These are phyloP conservation scores for Pangasianodon gigas DNA, from an alignment of 2,113 vertebrate genomes.

Conservation along the genomic window DNA sequence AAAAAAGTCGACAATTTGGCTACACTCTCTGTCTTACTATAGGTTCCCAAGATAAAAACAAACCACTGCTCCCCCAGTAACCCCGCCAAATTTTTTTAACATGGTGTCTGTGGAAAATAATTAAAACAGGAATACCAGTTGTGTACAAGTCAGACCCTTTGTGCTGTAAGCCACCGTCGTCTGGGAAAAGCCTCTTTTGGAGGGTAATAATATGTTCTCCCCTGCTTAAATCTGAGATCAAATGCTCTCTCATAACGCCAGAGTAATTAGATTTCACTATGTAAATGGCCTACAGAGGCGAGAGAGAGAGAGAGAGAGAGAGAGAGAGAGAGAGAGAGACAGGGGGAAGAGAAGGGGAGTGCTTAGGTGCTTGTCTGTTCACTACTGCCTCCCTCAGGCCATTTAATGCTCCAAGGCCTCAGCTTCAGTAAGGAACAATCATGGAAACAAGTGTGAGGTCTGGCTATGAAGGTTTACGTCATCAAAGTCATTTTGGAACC, in stretches of 20 bases:
- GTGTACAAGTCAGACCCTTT: constrained; percentile 75
- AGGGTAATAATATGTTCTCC: constrained; percentile 75
- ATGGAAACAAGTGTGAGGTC: constrained; percentile 42
- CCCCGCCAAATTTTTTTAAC: neutral
- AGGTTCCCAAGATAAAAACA: constrained; percentile 69
- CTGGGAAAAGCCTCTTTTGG: constrained; percentile 63
- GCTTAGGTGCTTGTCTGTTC: constrained; percentile 66
- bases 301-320: constrained; percentile 61
- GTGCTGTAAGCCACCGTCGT: constrained; percentile 73
- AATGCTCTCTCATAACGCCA: constrained; percentile 73
- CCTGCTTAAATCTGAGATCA: constrained; percentile 78
- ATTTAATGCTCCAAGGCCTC: constrained; percentile 64
- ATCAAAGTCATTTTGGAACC: constrained; percentile 16
- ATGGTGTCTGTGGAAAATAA: constrained; percentile 64
- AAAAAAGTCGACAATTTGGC: constrained; percentile 55
- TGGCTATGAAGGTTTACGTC: neutral
- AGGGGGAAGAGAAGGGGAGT: constrained; percentile 29
- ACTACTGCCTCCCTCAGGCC: constrained; percentile 81
- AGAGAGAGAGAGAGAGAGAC: constrained; percentile 56
- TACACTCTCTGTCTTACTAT: constrained; percentile 49
- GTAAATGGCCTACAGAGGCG: constrained; percentile 76
- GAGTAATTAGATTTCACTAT: constrained; percentile 81
- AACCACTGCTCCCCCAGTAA: constrained; percentile 60
- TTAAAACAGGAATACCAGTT: constrained; percentile 71
- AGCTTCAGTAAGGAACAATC: constrained; percentile 54